These are phyloP conservation scores for Bubo scandiacus DNA, from an alignment of 2,113 vertebrate genomes.

Conservation along the genomic window DNA sequence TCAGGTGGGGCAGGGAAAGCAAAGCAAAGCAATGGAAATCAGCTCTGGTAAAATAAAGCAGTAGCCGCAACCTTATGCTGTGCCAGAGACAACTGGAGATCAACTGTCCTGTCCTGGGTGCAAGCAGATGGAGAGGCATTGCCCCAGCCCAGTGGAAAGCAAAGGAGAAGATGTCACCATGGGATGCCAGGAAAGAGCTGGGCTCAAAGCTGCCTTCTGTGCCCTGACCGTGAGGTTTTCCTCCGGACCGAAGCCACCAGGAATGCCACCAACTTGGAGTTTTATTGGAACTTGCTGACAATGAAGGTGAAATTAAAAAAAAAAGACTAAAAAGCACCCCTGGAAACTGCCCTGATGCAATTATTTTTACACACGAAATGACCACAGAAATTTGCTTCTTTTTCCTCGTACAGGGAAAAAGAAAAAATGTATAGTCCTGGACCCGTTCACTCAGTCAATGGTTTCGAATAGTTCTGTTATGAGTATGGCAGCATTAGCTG, in stretches of 20 bases:
- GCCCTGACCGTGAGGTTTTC: background rate
- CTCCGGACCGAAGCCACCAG: background rate
- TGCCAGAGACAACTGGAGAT: background rate
- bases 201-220: background rate
- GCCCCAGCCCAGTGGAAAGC: background rate
- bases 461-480: background rate
- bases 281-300: background rate
- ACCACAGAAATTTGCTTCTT: background rate
- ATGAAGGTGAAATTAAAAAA: background rate
- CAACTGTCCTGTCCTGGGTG: background rate
- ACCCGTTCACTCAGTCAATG: background rate
- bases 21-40: background rate
- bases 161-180: background rate
- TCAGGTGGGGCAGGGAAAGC: rapidly evolving
- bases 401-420: background rate
- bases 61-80: background rate
- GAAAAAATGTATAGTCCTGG: background rate
- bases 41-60: background rate
- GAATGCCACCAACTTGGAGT: background rate
- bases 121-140: background rate
- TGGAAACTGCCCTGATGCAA: background rate
- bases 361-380: background rate
- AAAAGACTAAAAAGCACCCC: background rate
- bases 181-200: rapidly evolving
- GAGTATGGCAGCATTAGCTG: background rate